Conservation (phyloP, 2,797 vertebrate genomes). For the Masticophis lateralis region DNA sequence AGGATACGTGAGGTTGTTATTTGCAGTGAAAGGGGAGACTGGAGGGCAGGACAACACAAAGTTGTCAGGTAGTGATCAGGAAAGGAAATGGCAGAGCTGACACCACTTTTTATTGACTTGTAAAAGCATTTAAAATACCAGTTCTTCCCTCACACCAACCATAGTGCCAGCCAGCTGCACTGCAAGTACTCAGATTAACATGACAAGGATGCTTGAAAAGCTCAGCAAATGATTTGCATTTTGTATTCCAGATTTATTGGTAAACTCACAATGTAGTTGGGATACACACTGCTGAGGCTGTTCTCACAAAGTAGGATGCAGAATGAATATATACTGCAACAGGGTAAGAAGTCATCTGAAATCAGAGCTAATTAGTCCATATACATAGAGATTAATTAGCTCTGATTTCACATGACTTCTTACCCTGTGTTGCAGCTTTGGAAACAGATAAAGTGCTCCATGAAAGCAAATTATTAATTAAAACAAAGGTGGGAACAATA, state of each 20-base stretch:
- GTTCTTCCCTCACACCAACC: slow-evolving; percentile 33
- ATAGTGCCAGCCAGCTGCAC: slow-evolving; percentile 31
- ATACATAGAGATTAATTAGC: not conserved
- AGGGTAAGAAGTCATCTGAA: no score
- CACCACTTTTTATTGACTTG: slow-evolving; percentile 67
- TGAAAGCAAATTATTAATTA: slow-evolving; percentile 1
- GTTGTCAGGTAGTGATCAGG: slow-evolving; percentile 57
- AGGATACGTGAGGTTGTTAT: slow-evolving; percentile 69
- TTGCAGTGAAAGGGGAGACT: slow-evolving; percentile 58
- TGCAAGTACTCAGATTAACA: slow-evolving; percentile 31
- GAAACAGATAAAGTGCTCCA: not conserved
- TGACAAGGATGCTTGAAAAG: slow-evolving; percentile 5
- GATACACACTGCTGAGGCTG: not conserved
- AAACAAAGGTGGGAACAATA: no score
- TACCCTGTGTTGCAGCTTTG: not conserved
- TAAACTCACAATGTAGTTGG: not conserved
- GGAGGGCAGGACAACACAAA: slow-evolving; percentile 62
- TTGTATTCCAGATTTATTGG: not conserved
- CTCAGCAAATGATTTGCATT: slow-evolving; percentile 6
- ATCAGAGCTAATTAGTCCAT: no score
- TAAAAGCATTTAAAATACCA: slow-evolving; percentile 71
- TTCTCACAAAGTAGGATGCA: not conserved
- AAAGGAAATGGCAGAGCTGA: slow-evolving; percentile 58
- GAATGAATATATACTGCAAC: no score
- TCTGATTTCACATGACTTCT: not conserved